Evolutionary conservation across 2,888 invertebrate species (phyloP).

Genomic region (Drosophila cracens): DNA sequence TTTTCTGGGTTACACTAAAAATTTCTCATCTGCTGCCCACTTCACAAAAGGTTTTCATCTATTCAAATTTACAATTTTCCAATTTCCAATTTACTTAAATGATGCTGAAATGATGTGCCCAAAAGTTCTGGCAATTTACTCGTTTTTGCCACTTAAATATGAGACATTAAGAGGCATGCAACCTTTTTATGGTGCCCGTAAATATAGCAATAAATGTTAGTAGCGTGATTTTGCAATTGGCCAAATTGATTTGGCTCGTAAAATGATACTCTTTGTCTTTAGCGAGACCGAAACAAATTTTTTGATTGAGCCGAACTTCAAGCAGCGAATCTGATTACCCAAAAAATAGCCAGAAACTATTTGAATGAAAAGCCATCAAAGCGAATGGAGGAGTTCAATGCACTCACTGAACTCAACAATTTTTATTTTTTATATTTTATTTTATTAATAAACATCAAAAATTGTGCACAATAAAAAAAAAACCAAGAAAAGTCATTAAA

Average conservation of each 20-base stretch:
- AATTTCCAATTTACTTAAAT: not conserved
- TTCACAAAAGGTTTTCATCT: not conserved
- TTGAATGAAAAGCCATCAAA: constrained; percentile 38
- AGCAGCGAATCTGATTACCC: constrained; percentile 32
- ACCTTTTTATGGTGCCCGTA: too few species aligned
- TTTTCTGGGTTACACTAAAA: too few species aligned
- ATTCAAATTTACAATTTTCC: not conserved
- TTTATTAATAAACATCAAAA: constrained; percentile 62
- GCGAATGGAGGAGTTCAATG: constrained; percentile 34
- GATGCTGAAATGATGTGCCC: not conserved
- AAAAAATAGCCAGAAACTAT: constrained; percentile 41
- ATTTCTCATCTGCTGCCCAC: too few species aligned
- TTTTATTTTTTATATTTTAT: constrained; percentile 10
- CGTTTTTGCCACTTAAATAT: not conserved
- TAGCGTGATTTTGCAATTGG: constrained; percentile 5
- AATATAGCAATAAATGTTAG: not conserved
- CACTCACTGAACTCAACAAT: constrained; percentile 28
- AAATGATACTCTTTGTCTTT: not conserved
- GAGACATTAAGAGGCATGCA: not conserved
- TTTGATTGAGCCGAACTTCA: constrained; percentile 5
- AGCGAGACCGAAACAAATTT: not conserved
- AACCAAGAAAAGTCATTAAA: not conserved
- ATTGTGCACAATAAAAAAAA: constrained; percentile 15
- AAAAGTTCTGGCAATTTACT: not conserved
- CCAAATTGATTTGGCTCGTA: constrained; percentile 10